Evolutionary conservation across 1,140 invertebrate genomes (phyloP).

Genomic region (Notospermus geniculatus): DNA sequence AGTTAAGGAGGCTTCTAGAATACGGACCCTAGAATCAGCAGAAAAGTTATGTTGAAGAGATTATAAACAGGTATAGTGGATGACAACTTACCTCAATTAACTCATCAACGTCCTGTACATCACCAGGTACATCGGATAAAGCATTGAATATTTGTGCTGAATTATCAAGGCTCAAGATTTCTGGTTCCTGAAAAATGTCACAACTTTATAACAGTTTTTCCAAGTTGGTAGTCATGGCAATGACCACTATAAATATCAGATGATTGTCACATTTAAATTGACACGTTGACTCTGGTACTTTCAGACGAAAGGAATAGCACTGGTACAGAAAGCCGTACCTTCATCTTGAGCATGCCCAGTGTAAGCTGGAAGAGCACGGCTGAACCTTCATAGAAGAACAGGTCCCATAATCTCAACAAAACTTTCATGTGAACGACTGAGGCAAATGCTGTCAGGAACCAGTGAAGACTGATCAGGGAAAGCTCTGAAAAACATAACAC

Average conservation of each 20-base stretch:
- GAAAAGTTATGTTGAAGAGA: too few species aligned
- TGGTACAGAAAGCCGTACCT: too few species aligned
- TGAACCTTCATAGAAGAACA: slow-evolving; percentile 90
- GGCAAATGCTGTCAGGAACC: slow-evolving; percentile 97
- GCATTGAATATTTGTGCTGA: slow-evolving; percentile 97
- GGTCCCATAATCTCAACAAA: slow-evolving; percentile 92
- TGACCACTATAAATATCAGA: too few species aligned
- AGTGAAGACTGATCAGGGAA: slow-evolving; percentile 92
- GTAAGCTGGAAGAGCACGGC: slow-evolving; percentile 95
- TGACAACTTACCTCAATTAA: slow-evolving; percentile 69
- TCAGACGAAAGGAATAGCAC: too few species aligned
- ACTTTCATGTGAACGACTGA: slow-evolving; percentile 98
- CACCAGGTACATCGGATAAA: slow-evolving; percentile 89
- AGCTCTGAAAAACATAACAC: slow-evolving; percentile 77
- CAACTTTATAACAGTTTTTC: too few species aligned
- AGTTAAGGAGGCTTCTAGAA: too few species aligned
- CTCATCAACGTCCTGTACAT: slow-evolving; percentile 85
- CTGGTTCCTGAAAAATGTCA: slow-evolving; percentile 76
- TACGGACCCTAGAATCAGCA: too few species aligned
- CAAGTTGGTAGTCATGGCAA: too few species aligned
- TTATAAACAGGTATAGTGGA: too few species aligned
- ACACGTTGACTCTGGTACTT: too few species aligned
- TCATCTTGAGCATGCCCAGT: slow-evolving; percentile 90
- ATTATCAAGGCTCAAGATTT: slow-evolving; percentile 57
- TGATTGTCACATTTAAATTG: too few species aligned